phyloP scores from a whole-genome alignment of 2,113 vertebrate genomes.

The Herpailurus yagouaroundi region DNA sequence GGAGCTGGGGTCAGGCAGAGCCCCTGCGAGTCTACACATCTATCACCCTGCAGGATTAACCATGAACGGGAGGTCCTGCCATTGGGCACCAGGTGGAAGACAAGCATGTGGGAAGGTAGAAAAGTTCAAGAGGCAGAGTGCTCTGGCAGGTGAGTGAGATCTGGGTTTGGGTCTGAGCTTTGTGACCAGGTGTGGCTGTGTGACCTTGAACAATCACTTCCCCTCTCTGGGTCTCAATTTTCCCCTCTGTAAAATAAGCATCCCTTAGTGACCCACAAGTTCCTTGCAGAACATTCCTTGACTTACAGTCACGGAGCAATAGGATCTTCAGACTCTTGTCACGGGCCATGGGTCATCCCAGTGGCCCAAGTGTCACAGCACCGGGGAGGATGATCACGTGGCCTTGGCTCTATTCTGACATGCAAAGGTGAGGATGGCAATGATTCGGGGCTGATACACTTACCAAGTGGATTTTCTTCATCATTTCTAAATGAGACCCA shows the following conservation, averaged over 20 bases:
- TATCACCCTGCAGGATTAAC: not conserved
- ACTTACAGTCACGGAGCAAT: not conserved
- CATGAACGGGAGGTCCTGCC: rapidly evolving
- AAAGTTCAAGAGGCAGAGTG: not conserved
- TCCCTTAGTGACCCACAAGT: not conserved
- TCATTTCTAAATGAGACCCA: not conserved
- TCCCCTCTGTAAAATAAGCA: not conserved
- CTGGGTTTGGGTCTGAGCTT: not conserved
- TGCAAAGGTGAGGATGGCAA: not conserved
- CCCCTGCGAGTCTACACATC: rapidly evolving
- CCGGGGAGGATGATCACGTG: rapidly evolving
- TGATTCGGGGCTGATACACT: no score
- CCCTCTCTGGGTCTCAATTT: not conserved
- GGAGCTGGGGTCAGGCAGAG: not conserved
- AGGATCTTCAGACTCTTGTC: not conserved
- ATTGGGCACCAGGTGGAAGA: no score
- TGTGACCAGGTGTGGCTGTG: not conserved
- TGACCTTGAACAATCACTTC: no score
- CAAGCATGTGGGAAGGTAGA: no score
- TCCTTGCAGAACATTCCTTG: not conserved
- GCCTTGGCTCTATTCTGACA: not conserved
- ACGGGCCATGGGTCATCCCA: not conserved
- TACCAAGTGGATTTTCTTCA: no score
- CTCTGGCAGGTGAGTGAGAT: rapidly evolving
- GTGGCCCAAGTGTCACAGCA: not conserved